Base-by-base conservation (phyloP, 1,140 invertebrate genomes). In the Pissodes strobi region DNA sequence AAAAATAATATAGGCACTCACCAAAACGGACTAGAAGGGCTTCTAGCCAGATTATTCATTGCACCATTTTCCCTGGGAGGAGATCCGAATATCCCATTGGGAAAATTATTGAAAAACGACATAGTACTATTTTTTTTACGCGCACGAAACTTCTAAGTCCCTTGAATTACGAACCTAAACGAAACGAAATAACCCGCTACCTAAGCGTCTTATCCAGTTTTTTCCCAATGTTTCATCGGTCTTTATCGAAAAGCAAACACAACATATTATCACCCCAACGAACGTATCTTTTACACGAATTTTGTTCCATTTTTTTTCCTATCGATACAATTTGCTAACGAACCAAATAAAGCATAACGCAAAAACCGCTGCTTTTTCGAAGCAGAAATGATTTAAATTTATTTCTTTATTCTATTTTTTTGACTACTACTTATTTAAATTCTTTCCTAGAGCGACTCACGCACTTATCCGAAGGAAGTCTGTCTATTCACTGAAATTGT, bases 1-100 rank as follows among this genome's bases (percentile, higher is more conserved):
- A n/a, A n/a, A n/a, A n/a, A n/a, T n/a, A n/a, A n/a, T n/a, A n/a
- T n/a, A n/a, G n/a, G n/a, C n/a, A 45, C 56, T 48, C 22, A 61
- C 58, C 58, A 61, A 61, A 61, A 61, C 1, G 58, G 58, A 25
- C 58, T 61, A n/a, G 46, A 52, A 17, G 46, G 46, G 17, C 58
- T 61, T 22, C 38, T 37, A 17, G 58, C 58, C 12, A 52, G 21
- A 39, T 25, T 49, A 27, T 61, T 61, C 39, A 12, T 59, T 1
- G 27, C 18, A 13, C 15, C 6, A 25, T 41, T 55, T n/a, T 61
- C 58, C 13, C 34, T 49, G 2, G 58, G 19, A 5, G 58, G 58
- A 2, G 58, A 39, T 2, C 58, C 46, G 23, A 61, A 39, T 21
- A 49, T 39, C 5, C 46, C 46, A 39, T 19, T 57, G 3, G 41